Evolutionary conservation across 2,113 vertebrate genomes (phyloP), one percentile per base, ranked within the genome.

Genomic region (Azemiops feae): DNA sequence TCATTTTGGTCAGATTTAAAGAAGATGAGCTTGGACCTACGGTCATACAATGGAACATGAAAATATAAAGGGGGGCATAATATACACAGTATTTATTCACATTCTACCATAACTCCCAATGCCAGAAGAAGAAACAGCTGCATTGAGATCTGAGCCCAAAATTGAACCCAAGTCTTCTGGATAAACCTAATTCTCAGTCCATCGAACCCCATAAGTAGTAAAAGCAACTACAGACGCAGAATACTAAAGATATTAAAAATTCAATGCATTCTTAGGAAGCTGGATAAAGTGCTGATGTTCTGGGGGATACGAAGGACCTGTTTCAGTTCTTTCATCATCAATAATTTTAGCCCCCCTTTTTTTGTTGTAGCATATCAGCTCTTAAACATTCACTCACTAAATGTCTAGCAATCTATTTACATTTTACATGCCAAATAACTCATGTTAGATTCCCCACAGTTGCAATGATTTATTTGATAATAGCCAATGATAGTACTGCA

Each of bases 1-100:
- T 89, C 34, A 7, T 34, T 89, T 57, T 55, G 64, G 64, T 30
- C 50, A n/a, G 43, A 20, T 10, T 50, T 60, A 20, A 85, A 30
- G 6, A 55, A 45, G 52, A 50, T 10, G 90, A 94, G 93, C n/a
- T 87, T 95, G 52, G 74, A 95, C 86, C 34, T 53, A 94, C 94
- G 92, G 89, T 89, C 87, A 91, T 64, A 89, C 90, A 81, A 11
- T 69, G 16, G 87, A 93, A 27, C 22, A 53, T 10, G 4, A 58
- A 39, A 74, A 20, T 92, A 88, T 25, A 34, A 55, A 53, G 47
- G 53, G 91, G 64, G 52, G 52, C 30, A 88, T 87, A 95, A 81
- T 87, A 0, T 25, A 34, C 39, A 81, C 23, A 58, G 22, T 64
- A 87, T 87, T 25, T 45, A 60, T 50, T 87, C 12, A 30, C 53